Percentiles rank a stretch among this genome's conserved stretches.
Evolutionary conservation across 2,888 invertebrate genomes (phyloP).

Genomic region (Sturmia bella): DNA sequence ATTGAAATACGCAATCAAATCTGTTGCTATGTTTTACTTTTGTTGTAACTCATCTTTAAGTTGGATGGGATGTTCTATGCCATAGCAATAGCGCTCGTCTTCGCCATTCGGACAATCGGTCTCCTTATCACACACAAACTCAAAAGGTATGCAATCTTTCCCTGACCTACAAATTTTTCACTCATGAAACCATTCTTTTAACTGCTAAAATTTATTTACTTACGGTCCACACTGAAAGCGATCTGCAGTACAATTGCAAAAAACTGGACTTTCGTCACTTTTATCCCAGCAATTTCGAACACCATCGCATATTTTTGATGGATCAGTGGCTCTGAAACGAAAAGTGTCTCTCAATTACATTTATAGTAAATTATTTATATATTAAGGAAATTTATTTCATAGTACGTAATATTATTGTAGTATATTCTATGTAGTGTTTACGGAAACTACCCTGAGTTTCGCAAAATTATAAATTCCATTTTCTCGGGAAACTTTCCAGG

Average conservation of each 20-base stretch:
- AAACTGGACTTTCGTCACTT: constrained; percentile 87
- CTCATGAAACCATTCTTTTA: not conserved
- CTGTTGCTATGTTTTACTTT: constrained; percentile 67
- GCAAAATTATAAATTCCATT: no score
- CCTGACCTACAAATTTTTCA: constrained; percentile 74
- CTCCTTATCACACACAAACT: constrained; percentile 90
- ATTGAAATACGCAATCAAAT: not conserved
- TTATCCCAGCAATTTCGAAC: constrained; percentile 89
- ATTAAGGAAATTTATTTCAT: no score
- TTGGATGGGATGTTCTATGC: constrained; percentile 79
- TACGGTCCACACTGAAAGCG: constrained; percentile 84
- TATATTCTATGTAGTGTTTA: no score
- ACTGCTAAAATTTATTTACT: constrained; percentile 67
- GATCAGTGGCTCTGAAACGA: constrained; percentile 83
- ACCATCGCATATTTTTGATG: constrained; percentile 89
- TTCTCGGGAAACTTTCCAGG: no score
- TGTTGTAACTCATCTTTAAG: constrained; percentile 25
- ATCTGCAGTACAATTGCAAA: constrained; percentile 84
- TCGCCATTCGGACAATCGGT: constrained; percentile 88
- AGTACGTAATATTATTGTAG: no score
- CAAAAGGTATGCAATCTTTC: constrained; percentile 86
- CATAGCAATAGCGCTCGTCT: constrained; percentile 87
- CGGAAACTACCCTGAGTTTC: no score
- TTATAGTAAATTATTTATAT: no score
- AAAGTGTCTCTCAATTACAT: not conserved